Evolutionary conservation across 2,797 vertebrate species (phyloP), one percentile per base, ranked within the genome.

Genomic region (Ctenosaura bakeri): DNA sequence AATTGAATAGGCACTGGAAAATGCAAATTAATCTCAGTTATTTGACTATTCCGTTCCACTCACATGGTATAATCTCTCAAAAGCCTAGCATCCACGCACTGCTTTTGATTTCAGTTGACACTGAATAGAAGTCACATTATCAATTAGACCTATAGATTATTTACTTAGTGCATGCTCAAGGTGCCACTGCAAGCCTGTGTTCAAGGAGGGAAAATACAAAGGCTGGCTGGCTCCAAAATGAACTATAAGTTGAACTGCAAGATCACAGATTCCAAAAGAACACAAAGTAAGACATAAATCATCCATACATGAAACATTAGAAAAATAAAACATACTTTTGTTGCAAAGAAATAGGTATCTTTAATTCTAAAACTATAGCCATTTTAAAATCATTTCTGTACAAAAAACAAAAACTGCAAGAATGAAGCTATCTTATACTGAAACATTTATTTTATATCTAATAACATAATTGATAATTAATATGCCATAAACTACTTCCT

Each of bases 361-460:
- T 87, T 81, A 71, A 73, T 71, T 59, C 59, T 22, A 86, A 86
- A 82, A 86, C 32, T 18, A 74, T 26, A 76, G 24, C 29, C 84
- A 76, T 81, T 14, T n/a, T 73, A 56, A 90, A 7, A 83, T 88
- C 26, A 83, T 86, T 86, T 81, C 66, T 86, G 90, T 87, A 90
- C 90, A 94, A 91, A 79, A 38, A 66, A 87, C n/a, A 78, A 94
- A 87, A 89, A 89, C 82, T 94, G 92, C 94, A 90, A 89, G 78
- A 90, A 54, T 92, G 92, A 94, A 95, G 89, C 89, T 92, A 85
- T 87, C 92, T 79, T 93, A 54, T 95, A 94, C 94, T 89, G 85
- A 90, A 94, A 78, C n/a, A 91, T 86, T 96, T 95, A 96, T 91
- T 94, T 89, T 8, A 64, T 24, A 92, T 90, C 94, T 90, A 86